Evolutionary conservation across 2,797 vertebrate genomes (phyloP).

Genomic region (Sparus aurata): DNA sequence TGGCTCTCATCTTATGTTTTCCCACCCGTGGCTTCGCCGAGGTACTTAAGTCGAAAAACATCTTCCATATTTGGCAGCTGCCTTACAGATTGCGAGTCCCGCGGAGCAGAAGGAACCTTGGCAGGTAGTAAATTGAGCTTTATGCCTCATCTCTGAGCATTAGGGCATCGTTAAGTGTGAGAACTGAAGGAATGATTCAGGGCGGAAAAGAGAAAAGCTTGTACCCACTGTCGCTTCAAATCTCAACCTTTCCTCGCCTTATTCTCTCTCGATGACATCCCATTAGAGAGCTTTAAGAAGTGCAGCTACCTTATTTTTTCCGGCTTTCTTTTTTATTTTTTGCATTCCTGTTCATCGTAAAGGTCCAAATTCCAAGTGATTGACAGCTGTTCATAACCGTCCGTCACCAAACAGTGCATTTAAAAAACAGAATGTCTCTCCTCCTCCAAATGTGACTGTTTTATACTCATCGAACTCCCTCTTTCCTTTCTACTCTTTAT

Average conservation of each 20-base stretch:
- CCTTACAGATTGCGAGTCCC: slow-evolving; percentile 35
- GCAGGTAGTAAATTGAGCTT: slow-evolving; percentile 57
- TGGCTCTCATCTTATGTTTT: slow-evolving; percentile 38
- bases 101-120: slow-evolving; percentile 44
- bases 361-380: slow-evolving; percentile 20
- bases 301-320: slow-evolving; percentile 42
- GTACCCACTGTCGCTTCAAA: slow-evolving; percentile 28
- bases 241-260: slow-evolving; percentile 61
- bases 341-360: slow-evolving; percentile 45
- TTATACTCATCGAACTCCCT: slow-evolving; percentile 61
- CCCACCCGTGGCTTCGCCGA: slow-evolving; percentile 44
- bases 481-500: slow-evolving; percentile 73
- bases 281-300: slow-evolving; percentile 29
- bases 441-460: slow-evolving; percentile 65
- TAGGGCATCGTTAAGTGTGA: slow-evolving; percentile 21
- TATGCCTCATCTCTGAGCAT: slow-evolving; percentile 42
- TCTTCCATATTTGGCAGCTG: slow-evolving; percentile 48
- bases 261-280: slow-evolving; percentile 34
- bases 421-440: slow-evolving; percentile 67
- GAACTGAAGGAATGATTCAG: slow-evolving; percentile 35
- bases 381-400: slow-evolving; percentile 36
- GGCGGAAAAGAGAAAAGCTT: slow-evolving; percentile 37
- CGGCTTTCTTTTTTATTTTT: slow-evolving; percentile 4
- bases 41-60: slow-evolving; percentile 40
- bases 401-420: slow-evolving; percentile 74